Evolutionary conservation across 2,113 vertebrate species (phyloP).

Genomic region (Chloroceryle aenea): DNA sequence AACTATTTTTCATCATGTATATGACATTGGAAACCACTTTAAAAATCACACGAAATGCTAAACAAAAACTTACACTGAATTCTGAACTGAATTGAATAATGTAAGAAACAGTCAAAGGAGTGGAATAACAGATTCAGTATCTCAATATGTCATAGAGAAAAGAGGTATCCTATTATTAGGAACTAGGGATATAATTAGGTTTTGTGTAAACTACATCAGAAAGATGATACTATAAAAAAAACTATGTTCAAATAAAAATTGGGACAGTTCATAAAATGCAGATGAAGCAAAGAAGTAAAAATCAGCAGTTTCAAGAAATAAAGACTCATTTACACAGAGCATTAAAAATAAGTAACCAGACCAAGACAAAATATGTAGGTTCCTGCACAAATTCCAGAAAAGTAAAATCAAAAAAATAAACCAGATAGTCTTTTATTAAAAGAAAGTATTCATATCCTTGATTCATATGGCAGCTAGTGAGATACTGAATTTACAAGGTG

Average conservation of each 20-base stretch:
- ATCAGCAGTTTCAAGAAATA: not conserved
- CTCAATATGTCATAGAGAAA: not conserved
- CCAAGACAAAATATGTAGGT: fast-evolving
- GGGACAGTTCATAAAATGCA: not conserved
- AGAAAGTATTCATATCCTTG: not conserved
- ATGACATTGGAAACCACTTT: not conserved
- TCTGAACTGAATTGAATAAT: not conserved
- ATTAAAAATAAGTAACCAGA: not conserved
- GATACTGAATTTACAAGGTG: not conserved
- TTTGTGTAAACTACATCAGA: not conserved
- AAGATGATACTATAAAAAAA: not conserved
- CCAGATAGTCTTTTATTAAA: not conserved
- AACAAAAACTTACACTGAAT: not conserved
- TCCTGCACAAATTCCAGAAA: not conserved
- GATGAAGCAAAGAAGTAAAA: not conserved
- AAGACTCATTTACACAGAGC: not conserved
- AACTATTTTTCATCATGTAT: not conserved
- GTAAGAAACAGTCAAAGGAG: not conserved
- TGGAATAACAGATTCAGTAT: not conserved
- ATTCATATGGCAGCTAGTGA: not conserved
- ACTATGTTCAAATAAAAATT: not conserved
- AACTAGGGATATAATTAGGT: not conserved
- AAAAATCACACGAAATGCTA: not conserved
- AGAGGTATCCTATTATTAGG: not conserved
- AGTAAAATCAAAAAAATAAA: not conserved